phyloP scores from a whole-genome alignment of 2,888 invertebrate genomes.

The Pseudoips prasinana region DNA sequence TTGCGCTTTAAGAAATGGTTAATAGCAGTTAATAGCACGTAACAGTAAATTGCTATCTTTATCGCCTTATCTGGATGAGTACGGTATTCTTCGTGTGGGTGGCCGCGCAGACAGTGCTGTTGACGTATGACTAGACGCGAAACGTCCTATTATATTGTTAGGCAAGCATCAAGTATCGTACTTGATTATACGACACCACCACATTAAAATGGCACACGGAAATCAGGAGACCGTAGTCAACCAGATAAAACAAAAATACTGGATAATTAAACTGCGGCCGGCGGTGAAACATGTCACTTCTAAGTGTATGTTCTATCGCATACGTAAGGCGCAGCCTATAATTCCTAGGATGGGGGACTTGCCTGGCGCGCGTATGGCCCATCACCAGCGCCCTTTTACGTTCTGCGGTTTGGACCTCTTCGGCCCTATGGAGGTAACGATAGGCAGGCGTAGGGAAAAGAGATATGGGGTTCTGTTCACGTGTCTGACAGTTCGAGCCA shows the following conservation, averaged over 20 bases:
- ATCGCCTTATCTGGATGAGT: not conserved
- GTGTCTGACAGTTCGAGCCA: slow-evolving; percentile 20
- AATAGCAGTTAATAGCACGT: not conserved
- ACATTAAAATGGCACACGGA: not conserved
- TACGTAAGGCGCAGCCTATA: not conserved
- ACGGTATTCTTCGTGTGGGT: not conserved
- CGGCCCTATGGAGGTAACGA: slow-evolving; percentile 15
- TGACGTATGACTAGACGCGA: not conserved
- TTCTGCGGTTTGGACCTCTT: slow-evolving; percentile 17
- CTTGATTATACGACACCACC: not conserved
- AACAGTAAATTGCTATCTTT: not conserved
- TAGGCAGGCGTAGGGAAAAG: slow-evolving; percentile 13
- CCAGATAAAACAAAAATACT: slow-evolving; percentile 1
- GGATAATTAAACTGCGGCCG: not conserved
- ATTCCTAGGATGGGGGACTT: slow-evolving; percentile 20
- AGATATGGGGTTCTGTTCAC: slow-evolving; percentile 22
- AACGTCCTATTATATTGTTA: slow-evolving; percentile 1
- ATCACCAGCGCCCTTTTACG: slow-evolving; percentile 17
- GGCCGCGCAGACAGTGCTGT: not conserved
- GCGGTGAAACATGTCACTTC: slow-evolving; percentile 1
- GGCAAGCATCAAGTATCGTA: not conserved
- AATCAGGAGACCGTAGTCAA: slow-evolving; percentile 3
- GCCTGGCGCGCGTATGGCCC: slow-evolving; percentile 18
- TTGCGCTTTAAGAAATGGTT: not conserved
- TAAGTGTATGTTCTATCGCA: slow-evolving; percentile 1